These are phyloP conservation scores for Microcebus griseorufus DNA, from an alignment of 2,113 vertebrate species.

Conservation along the genomic window DNA sequence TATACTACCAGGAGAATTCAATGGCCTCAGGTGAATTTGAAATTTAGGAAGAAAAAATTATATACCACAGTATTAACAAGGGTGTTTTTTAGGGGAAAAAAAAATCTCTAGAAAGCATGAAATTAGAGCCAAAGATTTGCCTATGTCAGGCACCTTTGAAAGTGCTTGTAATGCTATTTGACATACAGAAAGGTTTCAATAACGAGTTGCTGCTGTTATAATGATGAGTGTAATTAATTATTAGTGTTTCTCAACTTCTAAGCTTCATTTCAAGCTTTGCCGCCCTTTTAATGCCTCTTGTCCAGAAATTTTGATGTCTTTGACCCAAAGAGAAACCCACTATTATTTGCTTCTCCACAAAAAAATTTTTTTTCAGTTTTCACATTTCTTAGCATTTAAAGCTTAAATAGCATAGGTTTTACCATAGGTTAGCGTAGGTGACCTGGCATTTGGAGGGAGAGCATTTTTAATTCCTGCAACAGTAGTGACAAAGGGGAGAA, in stretches of 20 bases:
- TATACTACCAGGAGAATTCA: neutral
- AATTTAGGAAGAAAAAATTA: slow-evolving; percentile 17
- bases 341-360: neutral
- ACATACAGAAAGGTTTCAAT: neutral
- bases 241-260: neutral
- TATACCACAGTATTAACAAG: neutral
- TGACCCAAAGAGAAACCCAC: neutral
- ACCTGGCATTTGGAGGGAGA: neutral
- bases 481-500: too few relatives aligned
- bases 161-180: neutral
- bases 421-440: neutral
- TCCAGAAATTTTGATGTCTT: slow-evolving; percentile 21
- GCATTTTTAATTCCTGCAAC: neutral
- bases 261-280: neutral
- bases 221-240: neutral
- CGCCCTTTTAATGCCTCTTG: neutral
- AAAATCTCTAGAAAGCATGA: neutral
- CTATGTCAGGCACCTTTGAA: neutral
- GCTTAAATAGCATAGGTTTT: neutral
- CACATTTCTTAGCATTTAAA: neutral
- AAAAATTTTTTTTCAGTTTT: neutral
- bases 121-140: neutral
- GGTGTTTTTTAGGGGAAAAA: neutral
- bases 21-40: neutral
- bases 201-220: neutral